Evolutionary conservation across 1,140 invertebrate genomes (phyloP), one percentile per base, ranked within the genome.

Genomic region (Cotesia glomerata): DNA sequence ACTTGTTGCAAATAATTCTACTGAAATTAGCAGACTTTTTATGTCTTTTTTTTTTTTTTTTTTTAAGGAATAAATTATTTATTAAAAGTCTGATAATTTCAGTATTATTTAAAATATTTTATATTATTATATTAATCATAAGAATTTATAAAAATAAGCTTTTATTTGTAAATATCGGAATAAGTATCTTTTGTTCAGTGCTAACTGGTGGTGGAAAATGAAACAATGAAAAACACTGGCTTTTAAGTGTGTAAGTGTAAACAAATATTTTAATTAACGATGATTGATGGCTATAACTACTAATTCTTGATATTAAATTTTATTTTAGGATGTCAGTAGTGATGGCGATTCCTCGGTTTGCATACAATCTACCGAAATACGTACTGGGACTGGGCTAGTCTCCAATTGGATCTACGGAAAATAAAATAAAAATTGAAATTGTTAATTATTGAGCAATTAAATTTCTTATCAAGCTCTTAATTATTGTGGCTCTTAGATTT

Each of bases 331-430:
- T 92, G 89, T 91, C 91, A 32, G 89, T 93, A 80, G 86, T 93
- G 73, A 93, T 92, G 92, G 91, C 92, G 73, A 91, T 94, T 81
- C 92, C 92, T 69, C 89, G 91, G 84, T 91, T 93, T 78, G 92
- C 92, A 14, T 93, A 92, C 83, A 91, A 92, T 87, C 89, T 93
- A 88, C 92, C 92, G 76, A 93, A 93, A 87, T 93, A 92, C 83
- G 91, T 94, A 66, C 86, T 93, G 82, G 91, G 92, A 58, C 84
- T 92, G 67, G 91, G 91, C 69, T 91, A 89, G 89, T n/a, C 7
- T 45, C 51, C 11, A 8, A 45, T 45, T 39, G 1, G 7, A 64
- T 26, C 26, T 26, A 26, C 26, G 26, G 26, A 26, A 26, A 26
- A 26, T 26, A 26, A 26, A 26, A 26, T 26, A 26, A 26, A 26